Evolutionary conservation across 2,888 invertebrate genomes (phyloP).

Genomic region (Eledone cirrhosa): DNA sequence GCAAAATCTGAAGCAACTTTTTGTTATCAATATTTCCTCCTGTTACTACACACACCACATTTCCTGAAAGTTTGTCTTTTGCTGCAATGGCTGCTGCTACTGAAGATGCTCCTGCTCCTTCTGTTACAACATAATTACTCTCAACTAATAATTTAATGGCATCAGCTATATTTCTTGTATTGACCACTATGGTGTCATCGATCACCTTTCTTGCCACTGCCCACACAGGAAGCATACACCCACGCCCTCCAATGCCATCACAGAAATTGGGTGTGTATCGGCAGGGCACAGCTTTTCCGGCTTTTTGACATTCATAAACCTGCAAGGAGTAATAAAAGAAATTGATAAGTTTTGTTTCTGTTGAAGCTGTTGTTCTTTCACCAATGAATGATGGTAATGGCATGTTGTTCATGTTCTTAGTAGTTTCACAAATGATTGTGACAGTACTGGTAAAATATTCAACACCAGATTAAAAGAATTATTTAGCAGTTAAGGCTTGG

Average conservation of each 20-base stretch:
- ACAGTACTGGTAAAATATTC: no score
- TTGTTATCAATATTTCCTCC: conserved; percentile 61
- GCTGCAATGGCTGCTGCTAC: conserved; percentile 59
- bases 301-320: conserved; percentile 41
- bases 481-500: no score
- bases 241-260: conserved; percentile 61
- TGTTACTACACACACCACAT: conserved; percentile 61
- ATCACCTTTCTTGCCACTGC: conserved; percentile 50
- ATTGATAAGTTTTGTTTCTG: no score
- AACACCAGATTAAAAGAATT: no score
- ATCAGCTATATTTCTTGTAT: conserved; percentile 51
- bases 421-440: no score
- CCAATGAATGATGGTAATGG: no score
- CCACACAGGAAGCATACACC: conserved; percentile 60
- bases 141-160: conserved; percentile 56
- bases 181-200: conserved; percentile 53
- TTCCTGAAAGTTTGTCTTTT: conserved; percentile 42
- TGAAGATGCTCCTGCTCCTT: conserved; percentile 62
- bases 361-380: no score
- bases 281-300: conserved; percentile 46
- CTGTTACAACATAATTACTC: conserved; percentile 58
- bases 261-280: conserved; percentile 57
- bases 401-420: no score
- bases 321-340: neutral
- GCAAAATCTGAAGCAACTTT: conserved; percentile 41